phyloP scores from a whole-genome alignment of 1,140 invertebrate species.

The Aphelenchoides fujianensis region DNA sequence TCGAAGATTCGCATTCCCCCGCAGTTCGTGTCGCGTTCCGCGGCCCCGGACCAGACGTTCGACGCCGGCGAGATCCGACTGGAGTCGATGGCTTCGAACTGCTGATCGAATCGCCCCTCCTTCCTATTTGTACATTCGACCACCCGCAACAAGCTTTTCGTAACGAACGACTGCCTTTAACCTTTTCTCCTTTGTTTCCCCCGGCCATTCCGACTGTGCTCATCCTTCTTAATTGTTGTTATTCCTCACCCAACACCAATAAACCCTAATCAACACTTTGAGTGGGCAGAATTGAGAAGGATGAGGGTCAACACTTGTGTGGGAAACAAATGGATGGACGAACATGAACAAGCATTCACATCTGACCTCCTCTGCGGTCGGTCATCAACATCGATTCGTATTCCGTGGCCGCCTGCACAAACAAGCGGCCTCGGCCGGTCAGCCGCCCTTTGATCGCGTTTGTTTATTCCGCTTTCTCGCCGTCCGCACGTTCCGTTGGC shows the following conservation, averaged over 20 bases:
- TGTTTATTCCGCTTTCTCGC: too few relatives aligned
- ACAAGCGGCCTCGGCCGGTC: too few relatives aligned
- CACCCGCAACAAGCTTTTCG: background rate
- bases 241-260: too few relatives aligned
- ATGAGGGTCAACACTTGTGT: background rate
- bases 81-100: background rate
- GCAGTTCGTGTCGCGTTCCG: background rate
- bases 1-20: conserved; percentile 12
- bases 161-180: background rate
- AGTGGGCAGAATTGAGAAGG: background rate
- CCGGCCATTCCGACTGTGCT: background rate
- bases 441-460: too few relatives aligned
- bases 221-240: background rate
- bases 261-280: background rate
- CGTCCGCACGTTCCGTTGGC: too few relatives aligned
- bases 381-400: too few relatives aligned
- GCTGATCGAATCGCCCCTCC: background rate
- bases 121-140: background rate
- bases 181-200: background rate
- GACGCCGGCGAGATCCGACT: background rate
- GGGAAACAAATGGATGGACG: too few relatives aligned
- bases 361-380: too few relatives aligned
- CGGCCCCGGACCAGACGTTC: background rate
- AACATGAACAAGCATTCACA: too few relatives aligned
- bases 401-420: too few relatives aligned